Percentiles rank a stretch among this genome's conserved stretches.
Conservation (phyloP, 1,140 invertebrate species). For the Bombus pascuorum region DNA sequence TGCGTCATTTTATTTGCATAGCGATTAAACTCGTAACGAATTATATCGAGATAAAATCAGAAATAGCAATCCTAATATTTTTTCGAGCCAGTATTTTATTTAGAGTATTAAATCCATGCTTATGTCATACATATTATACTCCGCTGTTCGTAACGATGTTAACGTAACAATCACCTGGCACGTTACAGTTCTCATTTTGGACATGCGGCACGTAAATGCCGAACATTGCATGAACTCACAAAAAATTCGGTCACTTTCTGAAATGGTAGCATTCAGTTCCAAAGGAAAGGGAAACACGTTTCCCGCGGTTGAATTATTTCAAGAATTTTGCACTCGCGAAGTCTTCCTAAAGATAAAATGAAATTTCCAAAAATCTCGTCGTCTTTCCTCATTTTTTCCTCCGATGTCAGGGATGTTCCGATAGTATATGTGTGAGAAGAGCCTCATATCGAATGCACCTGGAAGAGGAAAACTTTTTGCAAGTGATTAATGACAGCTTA, state of each 20-base stretch:
- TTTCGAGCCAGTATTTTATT: not conserved
- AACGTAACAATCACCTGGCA: not conserved
- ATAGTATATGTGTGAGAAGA: no score
- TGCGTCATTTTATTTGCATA: not conserved
- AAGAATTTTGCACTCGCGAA: not conserved
- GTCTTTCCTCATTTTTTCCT: not conserved
- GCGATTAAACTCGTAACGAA: not conserved
- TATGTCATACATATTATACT: not conserved
- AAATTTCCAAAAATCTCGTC: not conserved
- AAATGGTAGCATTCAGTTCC: constrained; percentile 21
- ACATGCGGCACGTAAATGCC: constrained; percentile 69
- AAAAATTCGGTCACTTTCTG: constrained; percentile 51
- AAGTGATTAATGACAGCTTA: not conserved
- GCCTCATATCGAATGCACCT: no score
- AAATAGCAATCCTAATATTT: not conserved
- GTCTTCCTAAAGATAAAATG: not conserved
- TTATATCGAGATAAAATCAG: not conserved
- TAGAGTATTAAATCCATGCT: not conserved
- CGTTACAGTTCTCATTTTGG: constrained; percentile 6
- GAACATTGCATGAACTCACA: constrained; percentile 39
- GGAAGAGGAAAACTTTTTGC: no score
- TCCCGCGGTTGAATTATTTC: not conserved
- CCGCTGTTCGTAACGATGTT: not conserved
- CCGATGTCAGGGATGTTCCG: no score
- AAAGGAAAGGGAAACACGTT: no score